These are phyloP conservation scores for Rafetus swinhoei DNA, from an alignment of 2,113 vertebrate genomes.

Conservation along the genomic window DNA sequence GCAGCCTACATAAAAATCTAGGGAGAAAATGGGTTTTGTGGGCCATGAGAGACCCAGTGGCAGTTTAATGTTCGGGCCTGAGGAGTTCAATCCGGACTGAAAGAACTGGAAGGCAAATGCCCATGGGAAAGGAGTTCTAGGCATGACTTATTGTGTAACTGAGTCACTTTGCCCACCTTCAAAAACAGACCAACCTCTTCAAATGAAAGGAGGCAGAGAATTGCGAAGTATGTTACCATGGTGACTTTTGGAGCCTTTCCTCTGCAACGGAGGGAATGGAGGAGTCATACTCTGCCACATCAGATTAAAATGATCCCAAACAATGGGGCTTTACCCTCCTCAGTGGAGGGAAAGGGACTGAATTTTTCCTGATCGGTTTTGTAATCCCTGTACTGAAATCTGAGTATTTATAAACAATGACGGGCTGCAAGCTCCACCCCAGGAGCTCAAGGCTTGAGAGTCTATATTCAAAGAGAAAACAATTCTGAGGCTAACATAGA, in stretches of 20 bases:
- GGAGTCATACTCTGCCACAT: background rate
- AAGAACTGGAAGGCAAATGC: background rate
- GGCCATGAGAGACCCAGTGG: too few relatives aligned
- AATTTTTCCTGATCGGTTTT: background rate
- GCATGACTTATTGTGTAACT: too few relatives aligned
- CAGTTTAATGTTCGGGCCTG: background rate
- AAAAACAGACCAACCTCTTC: background rate
- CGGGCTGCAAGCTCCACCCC: background rate
- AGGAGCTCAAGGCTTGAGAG: too few relatives aligned
- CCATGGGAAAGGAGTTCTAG: too few relatives aligned
- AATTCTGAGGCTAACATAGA: background rate
- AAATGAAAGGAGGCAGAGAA: background rate
- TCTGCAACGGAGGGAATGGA: too few relatives aligned
- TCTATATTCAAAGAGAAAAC: background rate
- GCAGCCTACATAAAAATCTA: too few relatives aligned
- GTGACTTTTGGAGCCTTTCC: background rate
- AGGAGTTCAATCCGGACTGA: too few relatives aligned
- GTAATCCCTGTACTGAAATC: background rate
- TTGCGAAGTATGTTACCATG: background rate
- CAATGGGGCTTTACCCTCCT: accelerated
- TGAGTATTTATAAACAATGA: background rate
- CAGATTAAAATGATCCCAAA: background rate
- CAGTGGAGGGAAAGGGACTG: background rate
- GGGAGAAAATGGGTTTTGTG: too few relatives aligned
- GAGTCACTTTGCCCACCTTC: background rate